Base-by-base conservation (phyloP, 2,888 invertebrate species). In the Scaptomyza flava region DNA sequence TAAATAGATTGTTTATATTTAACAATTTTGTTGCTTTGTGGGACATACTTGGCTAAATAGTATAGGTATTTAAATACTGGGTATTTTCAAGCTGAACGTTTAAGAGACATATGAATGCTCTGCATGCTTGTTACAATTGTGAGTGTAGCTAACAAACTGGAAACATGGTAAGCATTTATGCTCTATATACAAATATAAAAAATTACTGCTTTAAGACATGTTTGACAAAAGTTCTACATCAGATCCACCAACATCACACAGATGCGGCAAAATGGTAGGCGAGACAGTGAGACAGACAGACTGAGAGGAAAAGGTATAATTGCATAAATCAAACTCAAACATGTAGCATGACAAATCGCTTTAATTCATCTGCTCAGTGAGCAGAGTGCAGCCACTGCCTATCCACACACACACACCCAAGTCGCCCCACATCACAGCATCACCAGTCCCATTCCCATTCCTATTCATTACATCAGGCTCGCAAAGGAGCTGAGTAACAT, bases 311-410 rank as follows among this genome's bases (percentile, higher is more conserved):
- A 57, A 68, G 61, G 84, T 79, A 86, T 89, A 89, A 90, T 90
- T 88, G 81, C 87, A 90, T 90, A 90, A 90, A 89, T 89, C 89
- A 90, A 89, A 88, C 87, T 85, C 79, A 79, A 74, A 75, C 82
- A 79, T 73, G 77, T 77, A 77, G 81, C 89, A 89, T 89, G 85
- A 90, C 87, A 89, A 90, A 89, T 90, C 83, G 81, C 72, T 90
- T 90, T 89, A 89, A 90, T 89, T 89, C 89, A 89, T 89, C 81
- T 87, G 86, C 75, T 83, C 82, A 57, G 64, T 72, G 83, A 62
- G 75, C 79, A 68, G 27, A 27, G 27, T 79, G 68, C 70, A 78
- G 66, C 66, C 68, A 63, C 60, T 68, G 79, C 87, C 87, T 83
- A 83, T 68, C 57, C 45, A 50, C 17, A 57, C 45, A 50, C 17